Evolutionary conservation across 2,113 vertebrate genomes (phyloP), one percentile per base, ranked within the genome.

Genomic region (Tapirus terrestris): DNA sequence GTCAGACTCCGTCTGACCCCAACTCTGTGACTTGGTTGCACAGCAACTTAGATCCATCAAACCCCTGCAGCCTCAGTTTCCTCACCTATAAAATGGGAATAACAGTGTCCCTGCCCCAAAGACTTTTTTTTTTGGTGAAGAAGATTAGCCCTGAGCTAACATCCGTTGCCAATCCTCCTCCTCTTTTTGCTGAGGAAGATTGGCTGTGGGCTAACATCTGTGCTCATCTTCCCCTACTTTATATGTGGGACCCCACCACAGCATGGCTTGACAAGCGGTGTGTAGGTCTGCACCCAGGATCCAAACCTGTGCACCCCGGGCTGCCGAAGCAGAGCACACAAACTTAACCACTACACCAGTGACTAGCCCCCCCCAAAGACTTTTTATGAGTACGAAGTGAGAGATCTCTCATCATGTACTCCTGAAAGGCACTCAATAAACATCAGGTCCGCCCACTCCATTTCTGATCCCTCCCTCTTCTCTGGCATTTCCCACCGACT

Each of bases 371-470:
- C 23, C n/a, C 36, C 36, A 79, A 43, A 75, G 61, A 56, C 31
- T 39, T 29, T 39, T 23, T 33, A 43, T 2, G 63, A 56, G 48
- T 14, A 68, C 61, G 67, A 10, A 23, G 5, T 3, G 48, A 45
- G 27, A 39, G 21, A 17, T 51, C 45, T 56, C 58, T 43, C 29
- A 5, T 3, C 36, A 89, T 0, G 8, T 4, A 21, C 3, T 3
- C 29, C 91, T 2, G 53, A 70, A 21, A 33, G 88, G 51, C 3
- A 25, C 48, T 51, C 65, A 70, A 36, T 39, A 56, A 56, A 61
- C 1, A 29, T 23, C 5, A 17, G 31, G 9, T 5, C 14, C 3
- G 6, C 17, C 12, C 39, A 23, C 58, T 61, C 56, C 2, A 1
- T 6, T 27, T 80, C 53, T 29, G n/a, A 27, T 27, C 16, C 11